Conservation (phyloP, 2,113 vertebrate genomes). For the Syngnathoides biaculeatus region DNA sequence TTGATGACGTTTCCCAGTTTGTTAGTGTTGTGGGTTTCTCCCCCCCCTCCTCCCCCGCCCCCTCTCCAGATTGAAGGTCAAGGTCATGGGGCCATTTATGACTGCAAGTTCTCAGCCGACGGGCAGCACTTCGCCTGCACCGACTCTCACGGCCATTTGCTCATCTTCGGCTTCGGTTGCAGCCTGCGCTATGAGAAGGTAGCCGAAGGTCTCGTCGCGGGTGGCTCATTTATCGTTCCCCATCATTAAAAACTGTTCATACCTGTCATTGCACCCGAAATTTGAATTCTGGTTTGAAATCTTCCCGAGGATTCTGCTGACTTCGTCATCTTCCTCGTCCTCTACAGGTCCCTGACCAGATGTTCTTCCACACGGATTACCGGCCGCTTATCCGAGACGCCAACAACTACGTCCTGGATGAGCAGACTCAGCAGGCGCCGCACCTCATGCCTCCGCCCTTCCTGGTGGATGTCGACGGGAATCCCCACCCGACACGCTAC, state of each 20-base stretch:
- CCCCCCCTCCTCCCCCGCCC: no score
- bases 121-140: constrained; percentile 98
- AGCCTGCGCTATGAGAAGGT: constrained; percentile 94
- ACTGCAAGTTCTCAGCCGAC: constrained; percentile 97
- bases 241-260: neutral
- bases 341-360: constrained; percentile 93
- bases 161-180: constrained; percentile 96
- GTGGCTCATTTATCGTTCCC: no score
- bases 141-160: constrained; percentile 95
- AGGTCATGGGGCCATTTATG: constrained; percentile 95
- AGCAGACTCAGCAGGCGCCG: constrained; percentile 98
- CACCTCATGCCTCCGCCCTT: constrained; percentile 98
- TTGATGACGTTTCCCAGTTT: neutral
- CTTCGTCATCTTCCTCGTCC: no score
- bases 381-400: constrained; percentile 94
- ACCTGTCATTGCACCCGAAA: neutral
- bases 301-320: neutral
- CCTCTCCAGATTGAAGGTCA: constrained; percentile 99
- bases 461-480: constrained; percentile 95
- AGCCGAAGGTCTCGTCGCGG: neutral
- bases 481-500: constrained; percentile 88
- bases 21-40: no score
- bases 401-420: constrained; percentile 97
- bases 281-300: neutral
- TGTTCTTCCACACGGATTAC: constrained; percentile 99